These are phyloP conservation scores for Erebia ligea DNA, from an alignment of 2,888 invertebrate species.

Conservation along the genomic window DNA sequence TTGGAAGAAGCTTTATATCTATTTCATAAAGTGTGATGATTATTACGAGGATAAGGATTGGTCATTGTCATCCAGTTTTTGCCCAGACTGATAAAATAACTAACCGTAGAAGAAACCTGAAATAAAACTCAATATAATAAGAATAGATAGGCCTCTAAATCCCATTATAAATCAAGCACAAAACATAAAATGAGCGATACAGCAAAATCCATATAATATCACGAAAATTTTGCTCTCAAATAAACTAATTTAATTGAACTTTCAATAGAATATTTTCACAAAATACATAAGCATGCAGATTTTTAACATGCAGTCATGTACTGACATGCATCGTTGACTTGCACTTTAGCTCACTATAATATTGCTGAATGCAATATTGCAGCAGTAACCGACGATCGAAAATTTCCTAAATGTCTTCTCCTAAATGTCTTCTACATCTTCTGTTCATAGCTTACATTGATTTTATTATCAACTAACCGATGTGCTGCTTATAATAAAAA, in stretches of 20 bases:
- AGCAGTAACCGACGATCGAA: neutral
- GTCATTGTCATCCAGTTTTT: neutral
- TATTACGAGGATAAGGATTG: neutral
- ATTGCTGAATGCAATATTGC: neutral
- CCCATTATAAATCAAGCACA: slow-evolving; percentile 1
- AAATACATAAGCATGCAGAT: neutral
- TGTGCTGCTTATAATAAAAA: neutral
- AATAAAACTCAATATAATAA: neutral
- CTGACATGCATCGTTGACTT: neutral
- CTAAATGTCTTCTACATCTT: neutral
- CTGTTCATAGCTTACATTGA: too few relatives aligned
- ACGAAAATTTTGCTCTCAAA: neutral
- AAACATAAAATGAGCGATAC: neutral
- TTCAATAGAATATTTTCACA: neutral
- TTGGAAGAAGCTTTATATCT: too few relatives aligned
- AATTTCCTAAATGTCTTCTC: neutral
- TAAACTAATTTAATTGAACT: neutral
- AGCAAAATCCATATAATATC: neutral
- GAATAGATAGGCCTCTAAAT: neutral
- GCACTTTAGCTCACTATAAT: neutral
- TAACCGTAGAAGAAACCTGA: neutral
- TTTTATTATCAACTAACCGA: neutral
- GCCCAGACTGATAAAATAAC: neutral
- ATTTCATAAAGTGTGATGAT: too few relatives aligned
- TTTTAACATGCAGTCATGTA: neutral